Evolutionary conservation across 2,797 vertebrate species (phyloP).

Genomic region (Phalloptychus januarius): DNA sequence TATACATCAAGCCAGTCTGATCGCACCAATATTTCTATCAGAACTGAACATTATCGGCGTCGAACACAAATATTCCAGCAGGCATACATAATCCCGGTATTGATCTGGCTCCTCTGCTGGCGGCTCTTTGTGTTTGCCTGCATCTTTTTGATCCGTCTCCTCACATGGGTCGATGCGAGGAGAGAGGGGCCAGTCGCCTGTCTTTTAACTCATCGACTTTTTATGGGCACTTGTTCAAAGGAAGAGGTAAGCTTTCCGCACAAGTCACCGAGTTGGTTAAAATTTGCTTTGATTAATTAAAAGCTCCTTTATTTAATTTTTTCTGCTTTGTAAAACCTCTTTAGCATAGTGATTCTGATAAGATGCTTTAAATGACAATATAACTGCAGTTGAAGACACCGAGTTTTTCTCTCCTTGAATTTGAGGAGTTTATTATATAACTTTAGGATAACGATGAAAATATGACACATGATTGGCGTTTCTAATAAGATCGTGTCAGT

Average conservation of each 20-base stretch:
- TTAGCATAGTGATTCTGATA: background rate
- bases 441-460: background rate
- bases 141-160: constrained; percentile 25
- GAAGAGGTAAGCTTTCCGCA: background rate
- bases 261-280: background rate
- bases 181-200: background rate
- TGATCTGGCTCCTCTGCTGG: constrained; percentile 26
- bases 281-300: constrained; percentile 8
- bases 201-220: constrained; percentile 18
- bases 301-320: background rate
- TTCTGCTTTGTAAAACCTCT: background rate
- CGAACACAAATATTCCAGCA: constrained; percentile 37
- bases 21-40: constrained; percentile 28
- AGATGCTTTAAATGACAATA: background rate
- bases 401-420: background rate
- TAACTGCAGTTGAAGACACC: background rate
- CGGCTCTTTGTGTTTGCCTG: constrained; percentile 8
- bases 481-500: background rate
- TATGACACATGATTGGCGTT: background rate
- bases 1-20: constrained; percentile 6
- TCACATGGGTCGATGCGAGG: constrained; percentile 8
- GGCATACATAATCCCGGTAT: constrained; percentile 19
- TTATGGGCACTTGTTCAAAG: background rate
- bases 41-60: constrained; percentile 26
- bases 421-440: background rate